Evolutionary conservation across 2,113 vertebrate genomes (phyloP).

Genomic region (Corapipo altera): DNA sequence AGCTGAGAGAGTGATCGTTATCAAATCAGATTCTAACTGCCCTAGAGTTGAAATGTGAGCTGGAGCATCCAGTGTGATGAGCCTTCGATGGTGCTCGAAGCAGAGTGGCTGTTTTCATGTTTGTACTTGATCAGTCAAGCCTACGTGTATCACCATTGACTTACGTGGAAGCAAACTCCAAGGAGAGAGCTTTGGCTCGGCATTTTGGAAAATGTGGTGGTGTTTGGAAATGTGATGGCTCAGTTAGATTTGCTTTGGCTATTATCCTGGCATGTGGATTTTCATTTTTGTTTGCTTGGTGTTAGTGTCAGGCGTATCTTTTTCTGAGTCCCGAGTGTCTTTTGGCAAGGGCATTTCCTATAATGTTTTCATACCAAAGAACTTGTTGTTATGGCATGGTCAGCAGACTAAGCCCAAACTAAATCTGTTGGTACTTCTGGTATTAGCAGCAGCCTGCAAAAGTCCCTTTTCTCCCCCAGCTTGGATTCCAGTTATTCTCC

Average conservation of each 20-base stretch:
- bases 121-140: neutral
- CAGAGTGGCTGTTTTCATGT: neutral
- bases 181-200: neutral
- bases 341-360: neutral
- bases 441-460: neutral
- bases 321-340: neutral
- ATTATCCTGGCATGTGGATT: neutral
- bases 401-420: neutral
- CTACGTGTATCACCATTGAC: neutral
- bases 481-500: neutral
- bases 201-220: neutral
- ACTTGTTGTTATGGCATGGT: neutral
- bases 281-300: neutral
- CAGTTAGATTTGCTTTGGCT: neutral
- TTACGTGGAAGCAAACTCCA: neutral
- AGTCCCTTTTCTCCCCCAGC: neutral
- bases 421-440: neutral
- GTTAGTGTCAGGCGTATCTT: neutral
- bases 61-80: neutral
- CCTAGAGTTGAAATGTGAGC: neutral
- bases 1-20: neutral
- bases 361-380: neutral
- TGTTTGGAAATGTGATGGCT: neutral
- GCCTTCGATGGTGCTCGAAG: rapidly evolving
- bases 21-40: neutral